These are phyloP conservation scores for Lytechinus pictus DNA, from an alignment of 35 echinoderm and acorn worm genomes.

Conservation along the genomic window DNA sequence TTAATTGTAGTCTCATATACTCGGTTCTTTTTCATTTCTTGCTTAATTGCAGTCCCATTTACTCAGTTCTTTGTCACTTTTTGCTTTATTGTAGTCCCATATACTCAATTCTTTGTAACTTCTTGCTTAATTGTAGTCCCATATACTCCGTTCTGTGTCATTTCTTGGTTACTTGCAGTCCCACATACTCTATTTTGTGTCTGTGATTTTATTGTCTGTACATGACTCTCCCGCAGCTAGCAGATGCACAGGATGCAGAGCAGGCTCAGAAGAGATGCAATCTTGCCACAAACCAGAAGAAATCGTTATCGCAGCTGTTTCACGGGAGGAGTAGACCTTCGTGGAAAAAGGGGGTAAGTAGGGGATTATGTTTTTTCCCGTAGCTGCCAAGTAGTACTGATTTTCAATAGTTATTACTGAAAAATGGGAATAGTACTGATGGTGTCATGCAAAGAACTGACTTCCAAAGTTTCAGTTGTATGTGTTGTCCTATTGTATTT, in stretches of 20 bases:
- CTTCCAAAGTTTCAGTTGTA: too few relatives aligned
- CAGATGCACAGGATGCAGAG: slow-evolving; percentile 73
- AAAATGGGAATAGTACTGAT: too few relatives aligned
- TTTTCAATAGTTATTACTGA: too few relatives aligned
- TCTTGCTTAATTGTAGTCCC: too few relatives aligned
- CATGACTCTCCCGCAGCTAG: slow-evolving; percentile 9
- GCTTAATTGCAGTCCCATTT: too few relatives aligned
- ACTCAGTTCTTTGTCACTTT: too few relatives aligned
- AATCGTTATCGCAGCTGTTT: slow-evolving; percentile 72
- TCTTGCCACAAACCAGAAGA: slow-evolving; percentile 76
- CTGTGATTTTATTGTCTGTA: not conserved
- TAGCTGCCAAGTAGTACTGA: too few relatives aligned
- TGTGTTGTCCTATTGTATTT: too few relatives aligned
- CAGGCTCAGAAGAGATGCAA: slow-evolving; percentile 52
- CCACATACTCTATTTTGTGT: not conserved
- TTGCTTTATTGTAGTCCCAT: not conserved
- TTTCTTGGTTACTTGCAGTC: not conserved
- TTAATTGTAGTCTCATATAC: too few relatives aligned
- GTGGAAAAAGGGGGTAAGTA: slow-evolving; percentile 74
- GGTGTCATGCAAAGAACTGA: too few relatives aligned
- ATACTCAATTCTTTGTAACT: not conserved
- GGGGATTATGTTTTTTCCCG: not conserved
- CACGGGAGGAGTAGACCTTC: slow-evolving; percentile 70
- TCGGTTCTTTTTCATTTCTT: too few relatives aligned
- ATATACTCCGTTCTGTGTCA: too few relatives aligned